Evolutionary conservation across 1,140 invertebrate genomes (phyloP).

Genomic region (Musca vetustissima): DNA sequence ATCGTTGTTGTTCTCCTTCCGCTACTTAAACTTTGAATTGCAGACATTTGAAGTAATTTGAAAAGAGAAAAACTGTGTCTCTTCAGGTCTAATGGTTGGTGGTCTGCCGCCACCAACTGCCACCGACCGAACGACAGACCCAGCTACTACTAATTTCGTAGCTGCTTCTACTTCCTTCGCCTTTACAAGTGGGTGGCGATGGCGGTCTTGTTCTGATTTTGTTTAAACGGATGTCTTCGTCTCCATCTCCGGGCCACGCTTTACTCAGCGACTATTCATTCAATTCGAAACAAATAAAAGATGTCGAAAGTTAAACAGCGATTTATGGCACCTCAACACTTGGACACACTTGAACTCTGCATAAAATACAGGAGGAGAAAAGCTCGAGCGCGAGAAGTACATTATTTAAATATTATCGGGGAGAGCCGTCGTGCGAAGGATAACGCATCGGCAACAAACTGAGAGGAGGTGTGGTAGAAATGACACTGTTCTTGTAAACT

Average conservation of each 20-base stretch:
- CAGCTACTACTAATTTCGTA: too few species aligned
- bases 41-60: constrained; percentile 19
- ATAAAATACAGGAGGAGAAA: not conserved
- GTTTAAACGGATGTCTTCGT: too few species aligned
- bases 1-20: constrained; percentile 9
- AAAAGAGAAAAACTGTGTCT: constrained; percentile 5
- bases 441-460: too few species aligned
- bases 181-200: not conserved
- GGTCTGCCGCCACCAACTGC: too few species aligned
- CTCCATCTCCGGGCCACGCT: not conserved
- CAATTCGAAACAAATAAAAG: constrained; percentile 20
- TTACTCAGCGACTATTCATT: not conserved
- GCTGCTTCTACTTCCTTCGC: not conserved
- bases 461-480: too few species aligned
- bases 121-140: too few species aligned
- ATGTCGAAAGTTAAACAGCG: constrained; percentile 21
- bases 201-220: too few species aligned
- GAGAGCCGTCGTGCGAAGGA: not conserved
- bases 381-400: not conserved
- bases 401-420: constrained; percentile 18
- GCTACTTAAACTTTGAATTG: constrained; percentile 19
- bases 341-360: constrained; percentile 16
- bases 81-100: too few species aligned
- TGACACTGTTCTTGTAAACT: too few species aligned
- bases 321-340: constrained; percentile 24